These are phyloP conservation scores for Ploceus nigricollis DNA, from an alignment of 2,113 vertebrate species.

Conservation along the genomic window DNA sequence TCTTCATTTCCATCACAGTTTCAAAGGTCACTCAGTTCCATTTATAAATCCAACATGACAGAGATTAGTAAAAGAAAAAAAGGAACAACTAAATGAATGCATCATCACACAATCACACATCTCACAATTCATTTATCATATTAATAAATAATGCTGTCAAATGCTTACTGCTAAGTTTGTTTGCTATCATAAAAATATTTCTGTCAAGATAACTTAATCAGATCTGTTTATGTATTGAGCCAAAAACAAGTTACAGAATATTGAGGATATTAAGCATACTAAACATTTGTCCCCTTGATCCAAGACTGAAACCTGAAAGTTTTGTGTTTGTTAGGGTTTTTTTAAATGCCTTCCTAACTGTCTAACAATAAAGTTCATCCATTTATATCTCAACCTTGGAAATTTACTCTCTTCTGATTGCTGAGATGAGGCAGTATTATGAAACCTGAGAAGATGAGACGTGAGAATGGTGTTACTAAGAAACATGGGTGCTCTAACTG, in stretches of 20 bases:
- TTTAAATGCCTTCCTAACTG: not conserved
- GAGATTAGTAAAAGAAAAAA: slow-evolving; percentile 89
- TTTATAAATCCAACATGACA: slow-evolving; percentile 97
- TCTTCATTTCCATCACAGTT: slow-evolving; percentile 92
- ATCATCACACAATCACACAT: slow-evolving; percentile 90
- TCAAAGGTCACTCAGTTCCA: slow-evolving; percentile 96
- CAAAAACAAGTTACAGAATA: not conserved
- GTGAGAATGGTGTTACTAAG: not conserved
- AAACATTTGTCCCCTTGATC: not conserved
- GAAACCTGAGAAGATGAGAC: not conserved
- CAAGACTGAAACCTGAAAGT: not conserved
- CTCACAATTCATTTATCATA: slow-evolving; percentile 95
- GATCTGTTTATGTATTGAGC: slow-evolving; percentile 13
- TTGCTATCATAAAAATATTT: slow-evolving; percentile 69
- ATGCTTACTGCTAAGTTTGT: slow-evolving; percentile 84
- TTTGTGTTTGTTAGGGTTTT: not conserved
- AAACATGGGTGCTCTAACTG: not conserved
- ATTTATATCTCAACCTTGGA: not conserved
- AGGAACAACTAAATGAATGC: slow-evolving; percentile 87
- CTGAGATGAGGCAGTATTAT: not conserved
- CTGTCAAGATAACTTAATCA: slow-evolving; percentile 71
- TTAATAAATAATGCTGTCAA: slow-evolving; percentile 92
- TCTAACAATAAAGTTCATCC: not conserved
- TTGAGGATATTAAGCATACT: not conserved
- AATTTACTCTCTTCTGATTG: not conserved